Evolutionary conservation across 2,797 vertebrate genomes (phyloP).

Genomic region (Fistularia tabacaria): DNA sequence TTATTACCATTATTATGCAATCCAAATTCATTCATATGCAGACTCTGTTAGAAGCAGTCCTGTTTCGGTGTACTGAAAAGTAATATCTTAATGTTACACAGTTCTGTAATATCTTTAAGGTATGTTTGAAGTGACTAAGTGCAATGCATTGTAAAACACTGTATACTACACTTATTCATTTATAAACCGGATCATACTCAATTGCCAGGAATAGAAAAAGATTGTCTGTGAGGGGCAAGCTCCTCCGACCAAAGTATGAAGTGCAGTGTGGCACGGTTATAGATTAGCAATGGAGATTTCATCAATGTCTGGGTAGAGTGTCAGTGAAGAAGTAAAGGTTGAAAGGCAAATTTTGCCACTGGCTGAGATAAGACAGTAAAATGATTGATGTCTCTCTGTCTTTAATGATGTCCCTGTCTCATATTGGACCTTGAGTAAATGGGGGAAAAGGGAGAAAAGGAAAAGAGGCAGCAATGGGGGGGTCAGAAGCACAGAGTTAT

Average conservation of each 20-base stretch:
- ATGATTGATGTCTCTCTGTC: constrained; percentile 82
- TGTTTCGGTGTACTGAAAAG: no score
- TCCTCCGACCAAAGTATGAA: constrained; percentile 1
- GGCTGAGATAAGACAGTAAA: constrained; percentile 74
- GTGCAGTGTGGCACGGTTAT: constrained; percentile 13
- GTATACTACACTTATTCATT: no score
- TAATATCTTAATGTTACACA: no score
- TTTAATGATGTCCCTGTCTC: constrained; percentile 85
- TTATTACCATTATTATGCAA: no score
- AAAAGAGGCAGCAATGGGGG: constrained; percentile 43
- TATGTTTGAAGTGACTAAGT: no score
- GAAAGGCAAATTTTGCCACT: constrained; percentile 66
- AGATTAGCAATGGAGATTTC: constrained; percentile 27
- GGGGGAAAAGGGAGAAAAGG: constrained; percentile 48
- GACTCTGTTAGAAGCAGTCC: no score
- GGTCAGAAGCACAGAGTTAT: constrained; percentile 75
- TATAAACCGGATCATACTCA: no score
- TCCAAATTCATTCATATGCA: no score
- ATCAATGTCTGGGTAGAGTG: constrained; percentile 25
- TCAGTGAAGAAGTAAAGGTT: constrained; percentile 33
- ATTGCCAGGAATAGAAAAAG: no score
- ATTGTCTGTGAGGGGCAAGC: no score
- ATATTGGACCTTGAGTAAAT: constrained; percentile 56
- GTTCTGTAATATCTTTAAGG: no score
- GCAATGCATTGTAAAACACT: no score